Evolutionary conservation across 2,113 vertebrate species (phyloP), one percentile per base, ranked within the genome.

Genomic region (Halichoerus grypus): DNA sequence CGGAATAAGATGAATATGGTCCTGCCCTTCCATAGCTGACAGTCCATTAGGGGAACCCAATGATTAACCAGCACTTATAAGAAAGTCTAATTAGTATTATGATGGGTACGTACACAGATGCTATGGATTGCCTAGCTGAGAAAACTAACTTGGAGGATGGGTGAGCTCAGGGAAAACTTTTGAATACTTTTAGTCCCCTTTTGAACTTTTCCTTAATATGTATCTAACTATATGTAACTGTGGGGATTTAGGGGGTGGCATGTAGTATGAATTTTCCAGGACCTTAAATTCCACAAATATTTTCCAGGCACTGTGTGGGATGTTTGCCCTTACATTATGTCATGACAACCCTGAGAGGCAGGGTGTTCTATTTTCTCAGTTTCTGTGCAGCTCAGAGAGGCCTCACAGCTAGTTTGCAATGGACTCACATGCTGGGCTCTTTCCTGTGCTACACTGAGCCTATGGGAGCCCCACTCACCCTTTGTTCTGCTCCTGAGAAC

Each of bases 401-500:
- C n/a, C 87, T 31, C 55, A 46, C 0, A 24, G 13, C 42, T 42
- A 55, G 31, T 65, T 11, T 46, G 31, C 0, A 53, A 36, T 5
- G 46, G 22, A 59, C 26, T 80, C 13, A 36, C 4, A 28, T 24
- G 11, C 61, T 53, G n/a, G 28, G 28, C 24, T 61, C 80, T n/a
- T 57, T 67, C n/a, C 28, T 0, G 0, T n/a, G 28, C 12, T 33
- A 65, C 26, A 42, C 13, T 33, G 36, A 65, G 46, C 28, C 59
- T n/a, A 4, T 10, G 9, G 18, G 39, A n/a, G 12, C 7, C 24
- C 59, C 67, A 18, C 31, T 14, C 0, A 0, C 42, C 28, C 21
- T 71, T 46, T 33, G 49, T 33, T 49, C 51, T 36, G 5, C 46
- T 72, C 24, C n/a, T 81, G 55, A 49, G n/a, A 57, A 46, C 7